Evolutionary conservation across 1,140 invertebrate species (phyloP), one percentile per base, ranked within the genome.

Genomic region (Aphidius gifuensis): DNA sequence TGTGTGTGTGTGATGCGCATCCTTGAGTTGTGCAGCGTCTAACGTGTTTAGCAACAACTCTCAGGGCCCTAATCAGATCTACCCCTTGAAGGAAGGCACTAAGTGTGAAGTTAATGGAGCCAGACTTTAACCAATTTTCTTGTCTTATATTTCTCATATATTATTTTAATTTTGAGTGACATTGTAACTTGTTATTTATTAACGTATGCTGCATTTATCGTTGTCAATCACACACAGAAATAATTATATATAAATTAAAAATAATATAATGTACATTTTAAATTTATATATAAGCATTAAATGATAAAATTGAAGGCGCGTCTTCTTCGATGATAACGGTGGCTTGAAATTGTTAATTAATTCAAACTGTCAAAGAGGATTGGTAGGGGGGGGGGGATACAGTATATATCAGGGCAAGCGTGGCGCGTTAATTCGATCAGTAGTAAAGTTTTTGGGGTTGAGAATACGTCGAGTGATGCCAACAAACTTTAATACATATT

Each of bases 91-190:
- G 44, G 16, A 38, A 58, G 70, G 69, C 69, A 69, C 72, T 81
- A 80, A 81, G 80, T 80, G 79, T 80, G 71, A 77, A 80, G 77
- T 80, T 80, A 81, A 81, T 81, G 75, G 77, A 81, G 76, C 79
- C 76, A 78, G 78, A 72, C 75, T 71, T 32, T 32, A 32, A 32
- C 23, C 23, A 32, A 32, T 32, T 32, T 32, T 32, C 23, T 32
- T 32, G 2, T 71, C 69, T 61, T 55, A 43, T 44, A 44, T 43
- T 46, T 39, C 53, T 40, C 53, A 16, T 55, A 16, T 55, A 55
- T 40, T 55, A 40, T 38, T 55, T 8, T n/a, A 16, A 9, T 42
- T 39, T 43, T 40, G 5, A 55, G 53, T 55, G 44, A 56, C 47
- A 50, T 43, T 50, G 53, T 5, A 40, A 39, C 8, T 32, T 40